A percentile compares a stretch with the other conserved stretches of the same genome.
These are phyloP conservation scores for Beris morrisii DNA, from an alignment of 2,888 invertebrate genomes.

Conservation along the genomic window DNA sequence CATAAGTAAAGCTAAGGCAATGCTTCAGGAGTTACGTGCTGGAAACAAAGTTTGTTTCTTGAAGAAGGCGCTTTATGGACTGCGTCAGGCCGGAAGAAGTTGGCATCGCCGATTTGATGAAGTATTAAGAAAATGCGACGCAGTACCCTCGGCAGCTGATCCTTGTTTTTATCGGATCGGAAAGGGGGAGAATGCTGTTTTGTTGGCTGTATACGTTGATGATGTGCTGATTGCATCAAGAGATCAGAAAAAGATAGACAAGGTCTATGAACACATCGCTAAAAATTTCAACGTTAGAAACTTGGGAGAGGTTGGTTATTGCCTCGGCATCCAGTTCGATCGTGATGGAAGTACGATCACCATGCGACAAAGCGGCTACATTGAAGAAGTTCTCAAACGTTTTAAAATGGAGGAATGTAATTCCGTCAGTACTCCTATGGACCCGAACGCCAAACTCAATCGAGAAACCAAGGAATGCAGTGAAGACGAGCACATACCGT, in stretches of 20 bases:
- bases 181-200: not conserved
- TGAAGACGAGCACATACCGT: slow-evolving; percentile 20
- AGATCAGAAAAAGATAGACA: not conserved
- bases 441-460: not conserved
- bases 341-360: not conserved
- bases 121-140: slow-evolving; percentile 2
- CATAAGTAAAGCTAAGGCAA: slow-evolving; percentile 8
- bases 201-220: slow-evolving; percentile 4
- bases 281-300: not conserved
- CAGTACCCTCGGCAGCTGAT: slow-evolving; percentile 1
- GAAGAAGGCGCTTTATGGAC: slow-evolving; percentile 24
- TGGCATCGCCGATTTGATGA: slow-evolving; percentile 3
- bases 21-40: not conserved
- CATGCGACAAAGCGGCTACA: slow-evolving; percentile 8
- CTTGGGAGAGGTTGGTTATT: slow-evolving; percentile 6
- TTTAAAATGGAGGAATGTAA: not conserved
- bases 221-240: not conserved
- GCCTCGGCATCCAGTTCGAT: slow-evolving; percentile 2
- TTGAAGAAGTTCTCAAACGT: not conserved
- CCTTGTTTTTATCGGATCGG: slow-evolving; percentile 15
- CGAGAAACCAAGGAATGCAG: not conserved
- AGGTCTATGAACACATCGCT: not conserved
- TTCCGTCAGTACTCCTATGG: not conserved
- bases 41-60: slow-evolving; percentile 5
- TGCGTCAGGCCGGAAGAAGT: slow-evolving; percentile 14